Evolutionary conservation across 2,113 vertebrate genomes (phyloP).

Genomic region (Dissostichus mawsoni): DNA sequence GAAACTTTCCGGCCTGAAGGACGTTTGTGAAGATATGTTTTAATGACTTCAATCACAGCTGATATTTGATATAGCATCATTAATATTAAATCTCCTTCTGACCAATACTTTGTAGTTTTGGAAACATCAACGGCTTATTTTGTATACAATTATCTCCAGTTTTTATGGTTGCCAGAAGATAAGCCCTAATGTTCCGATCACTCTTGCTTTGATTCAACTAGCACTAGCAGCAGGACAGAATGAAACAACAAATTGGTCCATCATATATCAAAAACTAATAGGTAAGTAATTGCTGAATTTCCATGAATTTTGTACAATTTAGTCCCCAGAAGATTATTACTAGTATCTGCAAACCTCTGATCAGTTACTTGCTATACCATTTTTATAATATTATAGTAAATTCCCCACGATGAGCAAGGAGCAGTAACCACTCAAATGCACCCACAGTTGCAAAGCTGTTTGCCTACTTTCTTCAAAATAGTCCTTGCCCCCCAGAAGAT

Average conservation of each 20-base stretch:
- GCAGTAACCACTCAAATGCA: too few relatives aligned
- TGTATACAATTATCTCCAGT: neutral
- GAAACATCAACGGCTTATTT: neutral
- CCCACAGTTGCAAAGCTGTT: neutral
- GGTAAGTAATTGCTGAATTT: too few relatives aligned
- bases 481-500: neutral
- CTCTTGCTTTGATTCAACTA: neutral
- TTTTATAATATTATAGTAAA: too few relatives aligned
- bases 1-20: neutral
- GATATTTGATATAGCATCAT: neutral
- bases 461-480: neutral
- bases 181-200: neutral
- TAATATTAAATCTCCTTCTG: neutral
- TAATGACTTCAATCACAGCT: neutral
- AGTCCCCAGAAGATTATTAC: too few relatives aligned
- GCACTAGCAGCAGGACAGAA: neutral
- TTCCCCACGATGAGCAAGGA: too few relatives aligned
- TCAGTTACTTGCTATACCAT: too few relatives aligned
- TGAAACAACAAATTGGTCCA: neutral
- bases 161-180: conserved; percentile 8
- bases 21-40: neutral
- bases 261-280: neutral
- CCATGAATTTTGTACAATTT: too few relatives aligned
- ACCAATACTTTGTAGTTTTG: neutral
- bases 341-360: too few relatives aligned